A percentile compares a stretch with the other conserved stretches of the same genome.
phyloP scores from a whole-genome alignment of 2,888 invertebrate species.

The Ellobium chinense region DNA sequence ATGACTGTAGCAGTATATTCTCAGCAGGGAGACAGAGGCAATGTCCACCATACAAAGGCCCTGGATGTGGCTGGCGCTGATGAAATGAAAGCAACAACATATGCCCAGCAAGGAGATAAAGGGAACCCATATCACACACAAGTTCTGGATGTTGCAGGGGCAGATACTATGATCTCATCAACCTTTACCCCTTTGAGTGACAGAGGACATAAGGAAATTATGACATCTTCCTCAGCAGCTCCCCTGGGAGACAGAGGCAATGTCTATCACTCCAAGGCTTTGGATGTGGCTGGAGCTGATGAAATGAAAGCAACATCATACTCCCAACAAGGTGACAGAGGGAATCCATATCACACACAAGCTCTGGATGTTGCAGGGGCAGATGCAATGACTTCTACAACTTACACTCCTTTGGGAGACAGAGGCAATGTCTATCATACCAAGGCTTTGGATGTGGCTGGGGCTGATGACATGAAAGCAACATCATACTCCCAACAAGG shows the following conservation, averaged over 20 bases:
- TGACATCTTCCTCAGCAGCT: neutral
- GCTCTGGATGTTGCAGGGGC: constrained; percentile 2
- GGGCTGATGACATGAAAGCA: neutral
- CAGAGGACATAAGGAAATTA: neutral
- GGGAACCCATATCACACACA: constrained; percentile 29
- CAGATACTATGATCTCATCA: constrained; percentile 20
- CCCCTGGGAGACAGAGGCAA: constrained; percentile 38
- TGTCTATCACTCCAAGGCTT: constrained; percentile 4
- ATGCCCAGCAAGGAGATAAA: constrained; percentile 20
- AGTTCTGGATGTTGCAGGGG: constrained; percentile 29
- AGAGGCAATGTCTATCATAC: constrained; percentile 11
- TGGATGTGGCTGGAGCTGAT: constrained; percentile 33
- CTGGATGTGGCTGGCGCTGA: constrained; percentile 35
- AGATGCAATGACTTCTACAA: neutral
- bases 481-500: neutral
- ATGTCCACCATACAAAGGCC: neutral
- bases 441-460: constrained; percentile 20
- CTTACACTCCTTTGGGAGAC: neutral
- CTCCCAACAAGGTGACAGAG: constrained; percentile 9
- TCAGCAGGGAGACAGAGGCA: constrained; percentile 25
- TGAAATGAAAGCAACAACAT: neutral
- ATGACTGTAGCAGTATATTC: neutral
- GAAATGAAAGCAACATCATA: neutral
- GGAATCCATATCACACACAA: constrained; percentile 13
- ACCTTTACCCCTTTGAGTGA: neutral